Evolutionary conservation across 2,888 invertebrate genomes (phyloP).

Genomic region (Plusia festucae): DNA sequence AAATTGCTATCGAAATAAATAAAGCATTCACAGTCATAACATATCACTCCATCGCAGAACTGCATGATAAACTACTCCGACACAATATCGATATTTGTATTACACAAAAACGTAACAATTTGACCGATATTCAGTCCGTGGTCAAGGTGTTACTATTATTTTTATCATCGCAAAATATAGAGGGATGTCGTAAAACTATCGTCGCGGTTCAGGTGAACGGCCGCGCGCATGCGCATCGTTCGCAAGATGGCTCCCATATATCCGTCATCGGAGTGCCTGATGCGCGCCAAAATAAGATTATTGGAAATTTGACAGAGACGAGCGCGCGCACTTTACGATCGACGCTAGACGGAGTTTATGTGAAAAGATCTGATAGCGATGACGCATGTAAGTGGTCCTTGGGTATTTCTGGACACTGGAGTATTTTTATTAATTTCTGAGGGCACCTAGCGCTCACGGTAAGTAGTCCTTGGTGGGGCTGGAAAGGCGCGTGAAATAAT

Average conservation of each 20-base stretch:
- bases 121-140: conserved; percentile 71
- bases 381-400: conserved; percentile 83
- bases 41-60: not conserved
- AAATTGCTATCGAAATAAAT: conserved; percentile 2
- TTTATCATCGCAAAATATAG: conserved; percentile 81
- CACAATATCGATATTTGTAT: conserved; percentile 18
- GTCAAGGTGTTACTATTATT: conserved; percentile 83
- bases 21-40: not conserved
- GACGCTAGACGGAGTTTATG: conserved; percentile 74
- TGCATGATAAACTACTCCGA: conserved; percentile 9
- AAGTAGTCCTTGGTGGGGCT: too few relatives aligned
- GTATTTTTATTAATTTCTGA: conserved; percentile 64
- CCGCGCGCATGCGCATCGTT: conserved; percentile 78
- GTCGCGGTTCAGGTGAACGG: conserved; percentile 86
- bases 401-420: conserved; percentile 74
- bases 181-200: conserved; percentile 82
- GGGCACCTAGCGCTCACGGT: conserved; percentile 28
- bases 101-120: conserved; percentile 53
- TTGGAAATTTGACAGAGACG: conserved; percentile 87
- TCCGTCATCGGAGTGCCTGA: conserved; percentile 86
- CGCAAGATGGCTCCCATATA: conserved; percentile 85
- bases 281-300: conserved; percentile 89
- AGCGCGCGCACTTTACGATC: conserved; percentile 82
- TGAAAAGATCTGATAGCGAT: conserved; percentile 73
- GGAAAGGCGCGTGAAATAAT: too few relatives aligned